These are phyloP conservation scores for Mystacornis crossleyi DNA, from an alignment of 2,113 vertebrate species.

Conservation along the genomic window DNA sequence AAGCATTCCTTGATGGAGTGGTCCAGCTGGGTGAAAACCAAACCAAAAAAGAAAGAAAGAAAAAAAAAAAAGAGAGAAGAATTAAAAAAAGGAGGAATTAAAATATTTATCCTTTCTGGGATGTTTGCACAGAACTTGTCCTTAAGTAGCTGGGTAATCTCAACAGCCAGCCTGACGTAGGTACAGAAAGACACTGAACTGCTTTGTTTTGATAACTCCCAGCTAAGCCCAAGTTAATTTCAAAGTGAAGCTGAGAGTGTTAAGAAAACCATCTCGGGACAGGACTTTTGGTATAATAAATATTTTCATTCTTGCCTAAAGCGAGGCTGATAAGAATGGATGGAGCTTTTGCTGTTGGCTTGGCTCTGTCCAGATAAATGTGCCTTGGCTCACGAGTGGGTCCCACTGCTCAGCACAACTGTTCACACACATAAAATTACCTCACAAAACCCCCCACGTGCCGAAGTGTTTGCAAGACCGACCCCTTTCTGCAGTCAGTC, in stretches of 20 bases:
- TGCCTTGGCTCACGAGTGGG: not conserved
- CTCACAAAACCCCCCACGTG: not conserved
- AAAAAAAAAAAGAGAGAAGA: too few relatives aligned
- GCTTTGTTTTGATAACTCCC: not conserved
- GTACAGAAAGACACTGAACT: not conserved
- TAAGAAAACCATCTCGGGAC: not conserved
- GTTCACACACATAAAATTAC: not conserved
- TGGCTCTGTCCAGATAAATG: not conserved
- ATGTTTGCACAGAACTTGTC: conserved; percentile 51
- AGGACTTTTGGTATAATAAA: not conserved
- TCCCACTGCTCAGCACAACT: not conserved
- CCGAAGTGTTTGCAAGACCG: not conserved
- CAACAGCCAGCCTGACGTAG: not conserved
- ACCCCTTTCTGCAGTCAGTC: not conserved
- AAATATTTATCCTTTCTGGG: conserved; percentile 27
- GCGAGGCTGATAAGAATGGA: not conserved
- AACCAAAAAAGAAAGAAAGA: not conserved
- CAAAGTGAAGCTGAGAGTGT: not conserved
- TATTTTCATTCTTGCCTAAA: not conserved
- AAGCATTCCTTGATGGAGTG: conserved; percentile 20
- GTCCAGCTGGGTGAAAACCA: conserved; percentile 40
- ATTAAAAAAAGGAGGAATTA: not conserved
- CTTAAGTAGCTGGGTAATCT: not conserved
- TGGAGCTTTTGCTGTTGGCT: not conserved
- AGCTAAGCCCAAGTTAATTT: not conserved